Evolutionary conservation across 2,888 invertebrate genomes (phyloP), one percentile per base, ranked within the genome.

Genomic region (Oeneis ivallda): DNA sequence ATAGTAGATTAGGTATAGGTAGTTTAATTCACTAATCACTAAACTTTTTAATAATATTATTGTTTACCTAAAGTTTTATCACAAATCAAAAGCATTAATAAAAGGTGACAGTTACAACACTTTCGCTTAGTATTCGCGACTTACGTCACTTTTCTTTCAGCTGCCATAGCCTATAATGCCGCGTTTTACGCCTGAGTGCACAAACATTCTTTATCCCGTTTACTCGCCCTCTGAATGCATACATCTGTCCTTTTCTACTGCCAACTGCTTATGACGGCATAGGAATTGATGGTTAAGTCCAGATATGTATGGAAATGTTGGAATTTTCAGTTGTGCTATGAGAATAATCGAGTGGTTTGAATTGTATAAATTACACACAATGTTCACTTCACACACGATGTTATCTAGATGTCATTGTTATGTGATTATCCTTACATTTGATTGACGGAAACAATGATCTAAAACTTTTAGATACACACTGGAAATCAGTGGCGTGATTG

Each of bases 201-300:
- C 89, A 86, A 90, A 87, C 81, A 87, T 90, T 86, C 83, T 87
- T 83, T 79, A 82, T 89, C 91, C 79, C 87, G 77, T 82, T 90
- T 86, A 77, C 87, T 82, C 90, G 76, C 79, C 78, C 73, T 72
- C 75, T 70, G 71, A 77, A 75, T 70, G 77, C 80, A 73, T 82
- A 77, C 80, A 82, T 83, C 80, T 77, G 77, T 84, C 85, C 83
- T 82, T 80, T 87, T 85, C 77, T 72, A 66, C 80, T 82, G 85
- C 88, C 89, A 86, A 85, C 82, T 83, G 84, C 84, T 86, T 85
- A 84, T 85, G 84, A 85, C 81, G 84, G 83, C 81, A 85, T 78
- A 85, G 83, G 83, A 87, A 86, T 88, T 85, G 85, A 85, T 82
- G 83, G 80, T 80, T 80, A 81, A 84, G 80, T 79, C 76, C 81